Evolutionary conservation across 2,888 invertebrate species (phyloP).

Genomic region (Amorpha juglandis): DNA sequence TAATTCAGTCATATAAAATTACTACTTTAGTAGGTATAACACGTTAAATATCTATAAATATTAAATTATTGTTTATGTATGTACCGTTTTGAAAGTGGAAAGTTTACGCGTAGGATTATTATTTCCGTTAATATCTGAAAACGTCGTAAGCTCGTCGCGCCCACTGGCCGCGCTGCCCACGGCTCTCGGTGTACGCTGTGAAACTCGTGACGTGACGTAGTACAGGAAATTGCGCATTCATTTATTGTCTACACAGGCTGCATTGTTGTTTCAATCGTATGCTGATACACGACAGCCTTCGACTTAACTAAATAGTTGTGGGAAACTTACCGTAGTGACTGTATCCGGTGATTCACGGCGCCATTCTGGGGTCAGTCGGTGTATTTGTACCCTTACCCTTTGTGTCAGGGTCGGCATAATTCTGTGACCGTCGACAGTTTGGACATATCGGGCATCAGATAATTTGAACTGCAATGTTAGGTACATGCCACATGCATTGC

Average conservation of each 20-base stretch:
- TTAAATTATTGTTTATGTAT: background rate
- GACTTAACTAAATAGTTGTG: too few relatives aligned
- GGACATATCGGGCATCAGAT: too few relatives aligned
- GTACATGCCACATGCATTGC: too few relatives aligned
- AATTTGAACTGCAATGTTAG: too few relatives aligned
- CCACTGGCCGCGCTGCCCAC: slow-evolving; percentile 8
- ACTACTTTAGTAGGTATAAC: background rate
- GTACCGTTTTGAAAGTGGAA: background rate
- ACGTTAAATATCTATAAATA: background rate
- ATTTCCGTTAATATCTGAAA: slow-evolving; percentile 20
- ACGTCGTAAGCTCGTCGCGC: background rate
- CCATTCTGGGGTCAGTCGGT: too few relatives aligned
- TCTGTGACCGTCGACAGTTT: too few relatives aligned
- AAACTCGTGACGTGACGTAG: slow-evolving; percentile 44
- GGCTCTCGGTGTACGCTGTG: slow-evolving; percentile 32
- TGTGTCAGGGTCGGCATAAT: too few relatives aligned
- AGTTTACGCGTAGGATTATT: background rate
- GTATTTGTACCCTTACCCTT: too few relatives aligned
- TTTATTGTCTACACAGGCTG: slow-evolving; percentile 38
- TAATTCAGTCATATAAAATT: background rate
- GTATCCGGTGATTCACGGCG: too few relatives aligned
- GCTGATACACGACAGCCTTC: too few relatives aligned
- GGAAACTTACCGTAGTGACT: too few relatives aligned
- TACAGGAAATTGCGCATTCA: slow-evolving; percentile 47
- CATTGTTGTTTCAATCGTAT: slow-evolving; percentile 1